Evolutionary conservation across 2,888 invertebrate genomes (phyloP).

Genomic region (Sminthurinus aureus): DNA sequence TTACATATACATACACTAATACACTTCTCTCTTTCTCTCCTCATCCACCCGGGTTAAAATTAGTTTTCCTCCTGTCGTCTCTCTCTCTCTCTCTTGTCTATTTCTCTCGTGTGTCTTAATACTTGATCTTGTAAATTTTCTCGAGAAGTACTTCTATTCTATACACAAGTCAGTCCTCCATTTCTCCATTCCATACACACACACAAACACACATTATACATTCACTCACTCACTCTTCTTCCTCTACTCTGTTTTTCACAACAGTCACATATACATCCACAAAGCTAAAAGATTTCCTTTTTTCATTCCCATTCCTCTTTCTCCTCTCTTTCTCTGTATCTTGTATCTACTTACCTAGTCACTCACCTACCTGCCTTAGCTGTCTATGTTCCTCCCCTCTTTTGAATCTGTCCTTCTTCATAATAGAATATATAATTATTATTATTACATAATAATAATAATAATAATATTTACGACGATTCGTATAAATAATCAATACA

Average conservation of each 20-base stretch:
- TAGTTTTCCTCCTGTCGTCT: slow-evolving; percentile 21
- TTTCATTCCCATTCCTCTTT: background rate
- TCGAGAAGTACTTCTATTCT: background rate
- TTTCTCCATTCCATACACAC: background rate
- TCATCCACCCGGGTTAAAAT: slow-evolving; percentile 36
- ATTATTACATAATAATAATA: too few species aligned
- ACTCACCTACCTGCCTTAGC: too few species aligned
- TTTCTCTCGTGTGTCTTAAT: background rate
- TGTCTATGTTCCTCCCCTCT: too few species aligned
- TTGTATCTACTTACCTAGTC: too few species aligned
- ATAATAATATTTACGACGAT: too few species aligned
- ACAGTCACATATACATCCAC: background rate
- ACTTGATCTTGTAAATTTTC: background rate
- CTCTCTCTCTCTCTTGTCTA: background rate
- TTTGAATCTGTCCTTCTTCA: too few species aligned
- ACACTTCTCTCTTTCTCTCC: slow-evolving; percentile 4
- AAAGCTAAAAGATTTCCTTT: background rate
- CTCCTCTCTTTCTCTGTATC: too few species aligned
- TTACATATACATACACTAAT: too few species aligned
- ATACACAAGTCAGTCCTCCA: background rate
- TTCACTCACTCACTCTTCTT: background rate
- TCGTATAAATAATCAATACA: too few species aligned
- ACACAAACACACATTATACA: background rate
- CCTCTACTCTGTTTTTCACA: background rate
- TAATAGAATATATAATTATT: too few species aligned